Evolutionary conservation across 2,888 invertebrate genomes (phyloP).

Genomic region (Chymomyza fuscimana): DNA sequence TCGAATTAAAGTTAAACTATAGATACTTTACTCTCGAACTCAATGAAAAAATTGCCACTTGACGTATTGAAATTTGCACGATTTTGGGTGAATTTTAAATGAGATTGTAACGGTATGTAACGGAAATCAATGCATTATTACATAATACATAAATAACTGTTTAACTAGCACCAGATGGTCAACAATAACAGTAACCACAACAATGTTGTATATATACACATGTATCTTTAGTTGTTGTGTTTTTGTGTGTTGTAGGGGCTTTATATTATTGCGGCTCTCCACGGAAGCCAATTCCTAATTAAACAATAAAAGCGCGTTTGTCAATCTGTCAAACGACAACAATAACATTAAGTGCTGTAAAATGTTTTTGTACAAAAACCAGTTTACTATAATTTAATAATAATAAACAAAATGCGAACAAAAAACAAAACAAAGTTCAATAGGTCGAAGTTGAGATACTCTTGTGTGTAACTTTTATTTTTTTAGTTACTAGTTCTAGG

Average conservation of each 20-base stretch:
- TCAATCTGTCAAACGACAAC: conserved; percentile 20
- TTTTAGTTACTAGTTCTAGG: too few species aligned
- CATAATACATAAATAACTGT: background rate
- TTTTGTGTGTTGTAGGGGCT: background rate
- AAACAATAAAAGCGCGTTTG: conserved; percentile 9
- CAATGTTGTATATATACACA: background rate
- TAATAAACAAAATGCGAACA: background rate
- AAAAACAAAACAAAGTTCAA: background rate
- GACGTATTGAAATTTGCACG: background rate
- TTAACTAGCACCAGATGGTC: background rate
- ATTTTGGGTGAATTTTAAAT: background rate
- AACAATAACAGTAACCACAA: background rate
- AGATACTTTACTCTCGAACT: too few species aligned
- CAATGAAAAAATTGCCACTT: background rate
- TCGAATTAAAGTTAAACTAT: background rate
- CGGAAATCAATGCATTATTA: background rate
- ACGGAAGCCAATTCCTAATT: background rate
- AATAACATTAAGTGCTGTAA: background rate
- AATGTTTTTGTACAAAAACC: background rate
- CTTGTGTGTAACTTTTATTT: background rate
- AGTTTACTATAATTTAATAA: background rate
- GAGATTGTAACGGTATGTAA: background rate
- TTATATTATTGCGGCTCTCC: background rate
- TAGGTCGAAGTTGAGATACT: background rate
- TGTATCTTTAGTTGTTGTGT: background rate